Evolutionary conservation across 2,888 invertebrate species (phyloP).

Genomic region (Coleophora flavipennella): DNA sequence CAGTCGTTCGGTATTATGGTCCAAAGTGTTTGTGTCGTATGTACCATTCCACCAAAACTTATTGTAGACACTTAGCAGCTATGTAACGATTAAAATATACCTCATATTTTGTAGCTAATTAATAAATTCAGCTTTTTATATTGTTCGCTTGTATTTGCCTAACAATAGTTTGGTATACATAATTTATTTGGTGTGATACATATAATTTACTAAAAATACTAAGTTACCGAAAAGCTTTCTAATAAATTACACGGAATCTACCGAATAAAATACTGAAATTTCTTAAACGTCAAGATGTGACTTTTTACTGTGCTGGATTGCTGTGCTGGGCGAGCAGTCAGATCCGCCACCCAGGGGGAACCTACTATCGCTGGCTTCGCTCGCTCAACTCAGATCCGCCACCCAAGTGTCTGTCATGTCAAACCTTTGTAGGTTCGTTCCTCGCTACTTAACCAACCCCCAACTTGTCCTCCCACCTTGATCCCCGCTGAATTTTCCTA

Average conservation of each 20-base stretch:
- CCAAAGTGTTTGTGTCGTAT: constrained; percentile 5
- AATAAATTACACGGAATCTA: neutral
- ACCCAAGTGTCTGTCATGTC: no score
- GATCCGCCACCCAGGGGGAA: no score
- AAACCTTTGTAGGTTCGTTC: no score
- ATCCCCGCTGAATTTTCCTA: no score
- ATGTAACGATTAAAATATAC: constrained; percentile 43
- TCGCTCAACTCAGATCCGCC: no score
- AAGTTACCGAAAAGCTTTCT: constrained; percentile 22
- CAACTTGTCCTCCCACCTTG: no score
- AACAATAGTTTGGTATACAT: constrained; percentile 27
- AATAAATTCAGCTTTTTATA: constrained; percentile 34
- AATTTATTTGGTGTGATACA: constrained; percentile 24
- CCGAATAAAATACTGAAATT: neutral
- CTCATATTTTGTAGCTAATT: constrained; percentile 62
- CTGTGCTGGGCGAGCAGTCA: no score
- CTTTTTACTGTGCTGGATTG: no score
- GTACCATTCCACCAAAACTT: constrained; percentile 39
- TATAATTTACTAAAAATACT: constrained; percentile 22
- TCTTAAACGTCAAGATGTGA: no score
- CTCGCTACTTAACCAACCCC: no score
- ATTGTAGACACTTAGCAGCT: constrained; percentile 13
- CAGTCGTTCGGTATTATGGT: neutral
- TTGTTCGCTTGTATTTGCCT: constrained; percentile 23
- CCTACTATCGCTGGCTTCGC: no score